Conservation (phyloP, 2,888 invertebrate species). For the Amiota minor region DNA sequence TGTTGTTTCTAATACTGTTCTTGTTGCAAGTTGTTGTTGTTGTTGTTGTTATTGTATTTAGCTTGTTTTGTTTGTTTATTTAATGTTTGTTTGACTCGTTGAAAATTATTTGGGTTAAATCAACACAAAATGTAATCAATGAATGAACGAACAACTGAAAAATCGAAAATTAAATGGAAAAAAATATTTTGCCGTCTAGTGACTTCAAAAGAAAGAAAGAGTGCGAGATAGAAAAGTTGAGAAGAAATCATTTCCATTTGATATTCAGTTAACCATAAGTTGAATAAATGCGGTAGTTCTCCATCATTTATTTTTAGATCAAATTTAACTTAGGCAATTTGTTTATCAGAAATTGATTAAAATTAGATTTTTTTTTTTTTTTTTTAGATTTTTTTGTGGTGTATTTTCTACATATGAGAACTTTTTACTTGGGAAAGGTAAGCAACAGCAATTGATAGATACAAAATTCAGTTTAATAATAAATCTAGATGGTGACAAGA, state of each 20-base stretch:
- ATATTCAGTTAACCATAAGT: slow-evolving; percentile 32
- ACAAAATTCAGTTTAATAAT: no score
- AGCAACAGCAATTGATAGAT: no score
- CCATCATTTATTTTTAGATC: not conserved
- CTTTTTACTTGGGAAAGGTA: no score
- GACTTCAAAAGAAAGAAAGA: not conserved
- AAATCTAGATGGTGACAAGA: no score
- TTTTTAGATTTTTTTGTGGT: no score
- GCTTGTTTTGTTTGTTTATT: slow-evolving; percentile 62
- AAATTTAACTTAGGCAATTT: slow-evolving; percentile 45
- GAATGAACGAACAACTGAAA: slow-evolving; percentile 59
- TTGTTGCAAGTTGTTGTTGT: slow-evolving; percentile 28
- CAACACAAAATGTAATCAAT: slow-evolving; percentile 62
- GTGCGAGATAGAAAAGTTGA: not conserved
- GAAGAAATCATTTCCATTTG: not conserved
- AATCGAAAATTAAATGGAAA: slow-evolving; percentile 54
- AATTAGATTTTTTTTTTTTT: slow-evolving; percentile 5
- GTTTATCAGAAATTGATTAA: slow-evolving; percentile 24
- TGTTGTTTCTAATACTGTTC: slow-evolving; percentile 9
- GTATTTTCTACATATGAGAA: no score
- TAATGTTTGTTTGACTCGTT: slow-evolving; percentile 59
- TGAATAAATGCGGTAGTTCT: slow-evolving; percentile 24
- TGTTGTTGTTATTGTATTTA: slow-evolving; percentile 51
- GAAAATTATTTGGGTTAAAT: slow-evolving; percentile 67
- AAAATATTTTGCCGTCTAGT: not conserved